phyloP scores from a whole-genome alignment of 2,797 vertebrate genomes.

The Myripristis jacobus region DNA sequence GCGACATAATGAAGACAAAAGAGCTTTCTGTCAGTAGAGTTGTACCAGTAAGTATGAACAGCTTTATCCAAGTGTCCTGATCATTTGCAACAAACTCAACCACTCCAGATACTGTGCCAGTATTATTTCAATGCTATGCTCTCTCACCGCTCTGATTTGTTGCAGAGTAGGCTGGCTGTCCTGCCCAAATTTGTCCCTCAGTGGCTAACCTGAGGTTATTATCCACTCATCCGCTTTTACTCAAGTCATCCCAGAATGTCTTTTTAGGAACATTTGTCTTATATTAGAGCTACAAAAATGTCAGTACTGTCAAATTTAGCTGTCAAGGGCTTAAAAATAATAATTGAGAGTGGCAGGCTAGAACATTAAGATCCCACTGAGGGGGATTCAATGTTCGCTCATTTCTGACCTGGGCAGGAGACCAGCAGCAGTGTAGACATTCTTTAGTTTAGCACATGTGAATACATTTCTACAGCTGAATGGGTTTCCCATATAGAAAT shows the following conservation, averaged over 20 bases:
- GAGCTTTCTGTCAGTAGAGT: background rate
- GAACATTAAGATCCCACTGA: conserved; percentile 51
- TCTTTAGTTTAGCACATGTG: conserved; percentile 26
- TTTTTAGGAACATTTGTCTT: conserved; percentile 80
- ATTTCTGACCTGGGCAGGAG: conserved; percentile 41
- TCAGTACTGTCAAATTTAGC: conserved; percentile 75
- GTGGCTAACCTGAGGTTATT: conserved; percentile 65
- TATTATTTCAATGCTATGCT: conserved; percentile 19
- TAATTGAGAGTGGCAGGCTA: conserved; percentile 73
- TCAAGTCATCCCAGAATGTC: conserved; percentile 66
- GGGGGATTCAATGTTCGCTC: conserved; percentile 37
- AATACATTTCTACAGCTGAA: conserved; percentile 31
- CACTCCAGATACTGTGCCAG: background rate
- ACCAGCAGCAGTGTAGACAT: conserved; percentile 41
- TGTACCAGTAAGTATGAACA: background rate
- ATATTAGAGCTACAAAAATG: conserved; percentile 70
- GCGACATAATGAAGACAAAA: no score
- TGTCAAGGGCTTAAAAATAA: conserved; percentile 72
- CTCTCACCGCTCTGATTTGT: conserved; percentile 8
- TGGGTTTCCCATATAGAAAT: conserved; percentile 1
- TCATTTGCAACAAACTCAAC: background rate
- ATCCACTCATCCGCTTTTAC: conserved; percentile 71
- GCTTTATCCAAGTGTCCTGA: background rate
- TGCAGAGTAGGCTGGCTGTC: conserved; percentile 39
- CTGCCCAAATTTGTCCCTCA: conserved; percentile 39